phyloP scores from a whole-genome alignment of 2,888 invertebrate genomes.

The Thumatha senex region DNA sequence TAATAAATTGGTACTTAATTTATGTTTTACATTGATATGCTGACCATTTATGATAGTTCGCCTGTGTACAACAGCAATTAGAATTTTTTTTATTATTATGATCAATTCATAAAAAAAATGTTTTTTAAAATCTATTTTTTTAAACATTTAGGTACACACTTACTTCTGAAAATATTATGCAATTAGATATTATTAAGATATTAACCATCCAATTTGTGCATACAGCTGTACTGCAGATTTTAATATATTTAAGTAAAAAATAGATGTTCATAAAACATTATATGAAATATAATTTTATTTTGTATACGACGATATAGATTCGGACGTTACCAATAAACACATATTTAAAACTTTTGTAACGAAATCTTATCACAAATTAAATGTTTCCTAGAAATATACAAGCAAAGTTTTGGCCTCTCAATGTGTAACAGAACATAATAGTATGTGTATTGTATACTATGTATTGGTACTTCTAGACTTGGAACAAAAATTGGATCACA shows the following conservation, averaged over 20 bases:
- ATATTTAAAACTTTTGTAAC: too few relatives aligned
- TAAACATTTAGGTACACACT: neutral
- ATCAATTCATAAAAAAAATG: neutral
- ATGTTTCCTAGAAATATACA: too few relatives aligned
- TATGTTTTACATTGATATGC: neutral
- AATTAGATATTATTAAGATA: slow-evolving; percentile 26
- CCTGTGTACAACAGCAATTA: too few relatives aligned
- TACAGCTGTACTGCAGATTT: slow-evolving; percentile 18
- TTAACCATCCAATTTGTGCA: slow-evolving; percentile 25
- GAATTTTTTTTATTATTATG: neutral
- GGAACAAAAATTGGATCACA: too few relatives aligned
- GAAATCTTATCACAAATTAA: too few relatives aligned
- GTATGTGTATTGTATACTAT: too few relatives aligned
- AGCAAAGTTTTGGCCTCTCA: too few relatives aligned
- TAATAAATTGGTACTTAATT: neutral
- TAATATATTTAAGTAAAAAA: slow-evolving; percentile 20
- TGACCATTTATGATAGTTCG: neutral
- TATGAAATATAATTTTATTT: too few relatives aligned
- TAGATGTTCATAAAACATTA: slow-evolving; percentile 5
- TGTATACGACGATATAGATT: too few relatives aligned
- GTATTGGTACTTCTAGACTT: too few relatives aligned
- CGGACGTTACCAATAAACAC: too few relatives aligned
- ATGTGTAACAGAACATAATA: too few relatives aligned
- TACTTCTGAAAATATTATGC: slow-evolving; percentile 3
- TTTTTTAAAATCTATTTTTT: neutral